Evolutionary conservation across 2,888 invertebrate genomes (phyloP).

Genomic region (Globia sparganii): DNA sequence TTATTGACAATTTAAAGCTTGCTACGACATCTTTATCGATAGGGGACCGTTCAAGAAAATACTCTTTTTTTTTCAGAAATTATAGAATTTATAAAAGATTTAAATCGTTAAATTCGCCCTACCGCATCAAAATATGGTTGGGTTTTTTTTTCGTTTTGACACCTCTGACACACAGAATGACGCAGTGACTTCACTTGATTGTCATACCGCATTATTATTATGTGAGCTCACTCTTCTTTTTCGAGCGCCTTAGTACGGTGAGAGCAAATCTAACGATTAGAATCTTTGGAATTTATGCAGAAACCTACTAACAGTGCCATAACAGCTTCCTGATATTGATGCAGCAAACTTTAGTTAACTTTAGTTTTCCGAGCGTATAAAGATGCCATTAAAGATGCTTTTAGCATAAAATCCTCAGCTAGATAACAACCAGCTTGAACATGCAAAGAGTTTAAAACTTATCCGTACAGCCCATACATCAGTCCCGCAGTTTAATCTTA

Average conservation of each 20-base stretch:
- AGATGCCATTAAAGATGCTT: not conserved
- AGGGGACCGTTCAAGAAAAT: not conserved
- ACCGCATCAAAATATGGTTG: not conserved
- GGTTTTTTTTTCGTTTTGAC: not conserved
- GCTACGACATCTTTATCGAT: not conserved
- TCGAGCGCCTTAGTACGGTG: not conserved
- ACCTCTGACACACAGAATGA: not conserved
- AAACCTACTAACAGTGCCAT: not conserved
- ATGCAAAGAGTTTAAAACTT: conserved; percentile 23
- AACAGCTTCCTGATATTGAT: not conserved
- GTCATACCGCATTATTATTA: too few species aligned
- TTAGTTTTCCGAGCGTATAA: not conserved
- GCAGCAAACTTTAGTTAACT: not conserved
- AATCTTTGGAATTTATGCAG: not conserved
- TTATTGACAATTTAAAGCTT: conserved; percentile 48
- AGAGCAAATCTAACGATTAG: not conserved
- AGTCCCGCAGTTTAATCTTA: conserved; percentile 18
- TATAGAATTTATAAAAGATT: not conserved
- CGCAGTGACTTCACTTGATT: not conserved
- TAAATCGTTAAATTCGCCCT: not conserved
- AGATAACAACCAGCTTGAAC: not conserved
- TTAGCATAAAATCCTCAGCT: not conserved
- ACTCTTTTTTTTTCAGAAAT: not conserved
- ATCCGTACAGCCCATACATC: conserved; percentile 16
- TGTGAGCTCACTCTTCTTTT: not conserved